Conservation (phyloP, 2,797 vertebrate genomes). For the Anableps anableps region DNA sequence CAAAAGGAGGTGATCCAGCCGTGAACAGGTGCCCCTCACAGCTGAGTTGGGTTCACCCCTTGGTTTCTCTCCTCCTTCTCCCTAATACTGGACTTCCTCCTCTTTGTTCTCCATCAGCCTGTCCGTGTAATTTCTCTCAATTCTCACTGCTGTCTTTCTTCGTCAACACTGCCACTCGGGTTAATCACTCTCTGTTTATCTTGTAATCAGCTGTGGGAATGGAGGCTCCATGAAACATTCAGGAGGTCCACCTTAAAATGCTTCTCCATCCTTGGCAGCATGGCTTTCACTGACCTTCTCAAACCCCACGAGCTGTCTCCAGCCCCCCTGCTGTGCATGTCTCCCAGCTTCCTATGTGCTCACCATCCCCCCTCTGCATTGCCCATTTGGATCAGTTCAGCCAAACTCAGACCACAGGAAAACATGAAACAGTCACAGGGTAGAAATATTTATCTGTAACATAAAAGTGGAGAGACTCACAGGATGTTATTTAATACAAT, state of each 20-base stretch:
- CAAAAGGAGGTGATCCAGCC: conserved; percentile 73
- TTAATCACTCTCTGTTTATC: conserved; percentile 62
- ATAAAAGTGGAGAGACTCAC: neutral
- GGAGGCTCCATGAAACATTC: conserved; percentile 24
- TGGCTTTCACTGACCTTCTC: conserved; percentile 67
- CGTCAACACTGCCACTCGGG: conserved; percentile 15
- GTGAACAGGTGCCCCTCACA: conserved; percentile 85
- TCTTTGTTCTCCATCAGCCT: conserved; percentile 66
- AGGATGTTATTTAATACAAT: neutral
- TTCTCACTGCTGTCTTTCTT: conserved; percentile 49
- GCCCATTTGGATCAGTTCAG: conserved; percentile 60
- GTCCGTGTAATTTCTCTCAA: conserved; percentile 55
- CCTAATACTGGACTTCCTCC: conserved; percentile 49
- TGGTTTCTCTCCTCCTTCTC: conserved; percentile 53
- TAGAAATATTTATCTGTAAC: neutral
- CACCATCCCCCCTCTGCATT: conserved; percentile 9
- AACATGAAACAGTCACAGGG: neutral
- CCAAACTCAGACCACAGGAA: conserved; percentile 33
- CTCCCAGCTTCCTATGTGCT: conserved; percentile 25
- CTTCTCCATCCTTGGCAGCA: conserved; percentile 18
- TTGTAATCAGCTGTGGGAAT: conserved; percentile 43
- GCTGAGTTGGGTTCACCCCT: conserved; percentile 69
- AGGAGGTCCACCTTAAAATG: conserved; percentile 34
- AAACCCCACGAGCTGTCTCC: conserved; percentile 10
- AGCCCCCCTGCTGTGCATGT: conserved; percentile 27